phyloP scores from a whole-genome alignment of 2,797 vertebrate species.

The Echeneis naucrates region DNA sequence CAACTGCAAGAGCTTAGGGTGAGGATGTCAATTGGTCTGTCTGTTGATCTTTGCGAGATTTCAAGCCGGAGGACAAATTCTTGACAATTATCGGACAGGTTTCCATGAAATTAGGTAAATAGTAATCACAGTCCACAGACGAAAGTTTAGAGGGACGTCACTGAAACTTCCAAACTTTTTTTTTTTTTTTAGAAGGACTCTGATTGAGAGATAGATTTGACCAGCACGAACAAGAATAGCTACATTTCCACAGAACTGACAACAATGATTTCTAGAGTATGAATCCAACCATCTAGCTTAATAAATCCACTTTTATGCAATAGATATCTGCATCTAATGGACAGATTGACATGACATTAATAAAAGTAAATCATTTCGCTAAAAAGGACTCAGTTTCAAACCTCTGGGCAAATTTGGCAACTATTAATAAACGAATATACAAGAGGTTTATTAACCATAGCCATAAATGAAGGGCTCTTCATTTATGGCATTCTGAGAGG shows the following conservation, averaged over 20 bases:
- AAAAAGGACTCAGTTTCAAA: not conserved
- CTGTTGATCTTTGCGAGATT: constrained; percentile 8
- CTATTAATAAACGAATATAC: not conserved
- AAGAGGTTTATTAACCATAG: not conserved
- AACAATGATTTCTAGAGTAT: not conserved
- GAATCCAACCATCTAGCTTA: not conserved
- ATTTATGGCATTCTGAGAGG: not conserved
- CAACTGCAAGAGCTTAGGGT: not conserved
- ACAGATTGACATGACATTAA: not conserved
- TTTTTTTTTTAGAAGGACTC: not conserved
- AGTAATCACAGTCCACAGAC: not conserved
- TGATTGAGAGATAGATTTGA: not conserved
- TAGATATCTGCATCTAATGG: too few species aligned
- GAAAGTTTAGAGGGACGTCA: not conserved
- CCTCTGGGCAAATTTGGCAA: not conserved
- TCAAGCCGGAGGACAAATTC: not conserved
- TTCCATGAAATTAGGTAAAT: not conserved
- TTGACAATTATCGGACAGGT: not conserved
- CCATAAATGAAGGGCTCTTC: too few species aligned
- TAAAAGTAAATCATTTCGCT: not conserved
- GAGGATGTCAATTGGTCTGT: not conserved
- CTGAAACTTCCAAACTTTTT: not conserved
- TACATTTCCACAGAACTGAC: not conserved
- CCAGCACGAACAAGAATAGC: not conserved
- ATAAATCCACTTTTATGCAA: not conserved